These are phyloP conservation scores for Clamator glandarius DNA, from an alignment of 2,797 vertebrate species.

Conservation along the genomic window DNA sequence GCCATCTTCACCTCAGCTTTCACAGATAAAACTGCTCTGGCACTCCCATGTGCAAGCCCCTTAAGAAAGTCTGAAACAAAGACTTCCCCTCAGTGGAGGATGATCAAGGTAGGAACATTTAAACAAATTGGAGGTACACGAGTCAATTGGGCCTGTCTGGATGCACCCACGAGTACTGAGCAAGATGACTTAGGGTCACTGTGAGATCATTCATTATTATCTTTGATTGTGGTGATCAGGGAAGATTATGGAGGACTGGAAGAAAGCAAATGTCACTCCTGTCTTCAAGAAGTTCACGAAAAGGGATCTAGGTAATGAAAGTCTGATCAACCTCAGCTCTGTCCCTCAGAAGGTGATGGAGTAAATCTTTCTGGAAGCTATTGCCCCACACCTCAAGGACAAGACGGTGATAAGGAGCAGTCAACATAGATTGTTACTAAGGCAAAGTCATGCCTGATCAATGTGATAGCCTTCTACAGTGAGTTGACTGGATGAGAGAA, in stretches of 20 bases:
- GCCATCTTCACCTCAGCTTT: background rate
- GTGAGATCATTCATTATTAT: background rate
- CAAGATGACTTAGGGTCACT: background rate
- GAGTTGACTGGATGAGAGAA: background rate
- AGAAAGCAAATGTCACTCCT: too few species aligned
- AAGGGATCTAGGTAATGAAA: background rate
- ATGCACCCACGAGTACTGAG: background rate
- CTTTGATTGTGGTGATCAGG: background rate
- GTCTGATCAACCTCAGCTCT: background rate
- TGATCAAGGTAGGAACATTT: background rate
- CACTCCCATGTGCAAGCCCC: background rate
- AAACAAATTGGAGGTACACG: background rate
- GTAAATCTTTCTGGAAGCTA: background rate
- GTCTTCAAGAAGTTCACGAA: background rate
- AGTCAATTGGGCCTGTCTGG: background rate
- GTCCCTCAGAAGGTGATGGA: background rate
- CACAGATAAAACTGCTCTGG: background rate
- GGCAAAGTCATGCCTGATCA: background rate
- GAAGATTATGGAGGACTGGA: background rate
- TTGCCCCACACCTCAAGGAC: background rate
- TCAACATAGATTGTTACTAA: background rate
- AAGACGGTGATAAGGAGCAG: background rate
- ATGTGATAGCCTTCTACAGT: background rate
- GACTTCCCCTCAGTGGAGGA: background rate
- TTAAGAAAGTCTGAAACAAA: background rate